Base-by-base conservation (phyloP, 2,113 vertebrate genomes). In the Albula glossodonta region DNA sequence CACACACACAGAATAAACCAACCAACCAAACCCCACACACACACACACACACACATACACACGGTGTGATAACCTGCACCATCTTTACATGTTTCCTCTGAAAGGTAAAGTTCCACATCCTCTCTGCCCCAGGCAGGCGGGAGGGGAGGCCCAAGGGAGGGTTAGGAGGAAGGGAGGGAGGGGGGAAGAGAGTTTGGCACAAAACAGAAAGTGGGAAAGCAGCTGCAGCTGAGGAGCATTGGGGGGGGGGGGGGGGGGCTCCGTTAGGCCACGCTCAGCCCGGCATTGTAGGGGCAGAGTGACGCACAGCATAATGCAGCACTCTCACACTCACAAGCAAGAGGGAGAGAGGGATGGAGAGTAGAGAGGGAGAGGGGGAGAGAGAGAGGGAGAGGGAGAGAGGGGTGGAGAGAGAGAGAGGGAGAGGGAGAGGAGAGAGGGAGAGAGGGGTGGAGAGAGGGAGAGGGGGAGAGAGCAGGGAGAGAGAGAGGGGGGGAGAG, bases 1-100 rank as follows among this genome's bases (percentile, higher is more conserved):
- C 79, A 50, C 85, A 41, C 82, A 84, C 82, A 12, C 57, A 80
- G 78, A 86, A 41, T 41, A 41, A 41, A 41, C 31, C 31, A 41
- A 41, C 31, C 31, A 41, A 41, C 31, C 31, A 41, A 41, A 41
- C 31, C 31, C n/a, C 87, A 82, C 86, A 84, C 86, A 87, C 52
- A 89, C 83, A 85, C 83, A 87, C 79, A 56, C 22, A 85, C 83
- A 41, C 41, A 31, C n/a, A 82, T 56, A 82, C 17, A 60, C 57
- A 17, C 31, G 31, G 31, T 41, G 31, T 41, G 31, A 41, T 41
- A 41, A 41, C 31, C 31, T 41, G 31, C 31, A 41, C 31, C 31
- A 41, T 41, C 31, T 41, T 41, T 41, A 81, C 80, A 50, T 19
- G 51, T 48, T 2, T 13, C 11, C 81, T 25, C 80, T 22, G 11